These are phyloP conservation scores for Scortum barcoo DNA, from an alignment of 2,113 vertebrate species.

Conservation along the genomic window DNA sequence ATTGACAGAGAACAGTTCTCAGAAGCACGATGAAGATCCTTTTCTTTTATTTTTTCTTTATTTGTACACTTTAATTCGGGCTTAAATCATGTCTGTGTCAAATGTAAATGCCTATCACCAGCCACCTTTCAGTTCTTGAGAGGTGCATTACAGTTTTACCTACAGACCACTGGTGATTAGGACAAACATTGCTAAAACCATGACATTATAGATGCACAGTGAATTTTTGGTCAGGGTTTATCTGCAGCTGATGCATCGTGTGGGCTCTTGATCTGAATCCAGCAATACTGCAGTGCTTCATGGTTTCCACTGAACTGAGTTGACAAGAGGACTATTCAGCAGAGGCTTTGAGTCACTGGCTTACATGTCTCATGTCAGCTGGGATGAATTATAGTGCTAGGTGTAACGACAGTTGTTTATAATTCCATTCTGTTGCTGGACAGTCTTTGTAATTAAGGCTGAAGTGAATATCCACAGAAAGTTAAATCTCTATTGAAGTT, in stretches of 20 bases:
- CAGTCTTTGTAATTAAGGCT: conserved; percentile 65
- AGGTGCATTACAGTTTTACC: not conserved
- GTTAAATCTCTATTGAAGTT: conserved; percentile 54
- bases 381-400: conserved; percentile 25
- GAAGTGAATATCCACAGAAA: conserved; percentile 65
- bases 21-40: not conserved
- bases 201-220: not conserved
- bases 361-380: conserved; percentile 38
- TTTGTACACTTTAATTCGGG: not conserved
- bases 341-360: conserved; percentile 9
- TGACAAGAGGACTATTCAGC: conserved; percentile 28
- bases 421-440: conserved; percentile 27
- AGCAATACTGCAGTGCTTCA: conserved; percentile 19
- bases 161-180: not conserved
- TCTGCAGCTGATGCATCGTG: conserved; percentile 5
- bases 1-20: conserved; percentile 69
- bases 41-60: not conserved
- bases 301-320: conserved; percentile 37
- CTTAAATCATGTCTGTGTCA: not conserved
- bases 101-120: not conserved
- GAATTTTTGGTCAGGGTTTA: conserved; percentile 1
- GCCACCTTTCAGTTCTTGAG: not conserved
- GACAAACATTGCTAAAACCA: not conserved
- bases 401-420: conserved; percentile 1
- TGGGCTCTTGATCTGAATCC: conserved; percentile 19